Evolutionary conservation across 2,113 vertebrate genomes (phyloP).

Genomic region (Semnornis frantzii): DNA sequence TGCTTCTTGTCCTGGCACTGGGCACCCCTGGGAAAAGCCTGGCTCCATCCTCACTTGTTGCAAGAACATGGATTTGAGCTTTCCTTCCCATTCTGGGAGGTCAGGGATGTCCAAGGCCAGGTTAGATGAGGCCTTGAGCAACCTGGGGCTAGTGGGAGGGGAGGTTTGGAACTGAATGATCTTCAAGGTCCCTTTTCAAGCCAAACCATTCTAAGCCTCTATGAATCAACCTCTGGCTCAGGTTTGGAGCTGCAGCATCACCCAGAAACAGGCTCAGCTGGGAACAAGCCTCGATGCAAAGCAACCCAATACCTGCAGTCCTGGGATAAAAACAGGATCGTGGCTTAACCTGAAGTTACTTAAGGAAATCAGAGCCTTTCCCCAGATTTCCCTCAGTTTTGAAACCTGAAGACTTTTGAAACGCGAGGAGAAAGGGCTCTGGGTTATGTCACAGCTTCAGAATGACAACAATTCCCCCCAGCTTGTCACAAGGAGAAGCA

Average conservation of each 20-base stretch:
- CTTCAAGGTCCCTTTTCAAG: too few species aligned
- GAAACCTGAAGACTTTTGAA: background rate
- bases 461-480: background rate
- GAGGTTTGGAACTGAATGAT: too few species aligned
- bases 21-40: too few species aligned
- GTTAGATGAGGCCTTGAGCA: too few species aligned
- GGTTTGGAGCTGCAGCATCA: background rate
- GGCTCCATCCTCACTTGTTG: too few species aligned
- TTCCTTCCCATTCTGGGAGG: background rate
- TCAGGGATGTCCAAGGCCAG: background rate
- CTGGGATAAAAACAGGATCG: background rate
- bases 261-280: rapidly evolving
- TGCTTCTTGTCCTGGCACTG: too few species aligned
- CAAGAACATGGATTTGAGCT: background rate
- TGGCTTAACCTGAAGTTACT: background rate
- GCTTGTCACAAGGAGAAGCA: background rate
- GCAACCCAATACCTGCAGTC: rapidly evolving
- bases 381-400: background rate
- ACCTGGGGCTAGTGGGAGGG: too few species aligned
- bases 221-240: background rate
- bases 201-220: too few species aligned
- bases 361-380: background rate
- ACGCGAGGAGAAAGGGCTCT: background rate
- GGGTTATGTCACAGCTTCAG: background rate
- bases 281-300: background rate